These are phyloP conservation scores for Itoplectis maculator DNA, from an alignment of 2,888 invertebrate species.

Conservation along the genomic window DNA sequence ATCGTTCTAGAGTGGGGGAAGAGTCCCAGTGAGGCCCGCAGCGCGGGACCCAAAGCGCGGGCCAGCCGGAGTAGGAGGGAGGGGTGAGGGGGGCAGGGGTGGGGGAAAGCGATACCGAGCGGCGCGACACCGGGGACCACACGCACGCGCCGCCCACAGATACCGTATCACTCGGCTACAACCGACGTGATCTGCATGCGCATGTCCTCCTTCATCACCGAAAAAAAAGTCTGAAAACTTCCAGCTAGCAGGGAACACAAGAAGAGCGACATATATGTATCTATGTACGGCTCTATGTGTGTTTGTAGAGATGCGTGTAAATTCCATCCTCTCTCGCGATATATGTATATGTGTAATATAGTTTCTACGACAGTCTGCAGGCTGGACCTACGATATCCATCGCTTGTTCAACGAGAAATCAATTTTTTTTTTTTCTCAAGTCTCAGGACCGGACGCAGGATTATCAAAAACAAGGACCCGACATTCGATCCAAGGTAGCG, in stretches of 20 bases:
- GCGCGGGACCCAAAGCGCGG: slow-evolving; percentile 28
- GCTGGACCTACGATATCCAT: neutral
- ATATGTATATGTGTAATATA: neutral
- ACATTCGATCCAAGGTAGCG: neutral
- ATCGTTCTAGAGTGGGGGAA: slow-evolving; percentile 46
- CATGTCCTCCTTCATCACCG: slow-evolving; percentile 79
- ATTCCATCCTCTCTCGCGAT: slow-evolving; percentile 26
- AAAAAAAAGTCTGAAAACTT: slow-evolving; percentile 73
- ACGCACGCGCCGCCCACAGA: slow-evolving; percentile 85
- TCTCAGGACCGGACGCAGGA: neutral
- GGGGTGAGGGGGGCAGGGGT: slow-evolving; percentile 66
- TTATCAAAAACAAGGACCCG: neutral
- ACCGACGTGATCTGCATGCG: slow-evolving; percentile 84
- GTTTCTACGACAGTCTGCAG: slow-evolving; percentile 1
- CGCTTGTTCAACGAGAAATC: slow-evolving; percentile 2
- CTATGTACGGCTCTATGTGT: slow-evolving; percentile 6
- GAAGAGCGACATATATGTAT: slow-evolving; percentile 24
- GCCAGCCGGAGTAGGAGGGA: slow-evolving; percentile 42
- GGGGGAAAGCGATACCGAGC: slow-evolving; percentile 69
- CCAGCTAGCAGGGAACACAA: slow-evolving; percentile 59
- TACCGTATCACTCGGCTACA: slow-evolving; percentile 83
- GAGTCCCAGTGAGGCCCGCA: slow-evolving; percentile 39
- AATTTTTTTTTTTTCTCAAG: neutral
- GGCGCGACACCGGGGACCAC: slow-evolving; percentile 82
- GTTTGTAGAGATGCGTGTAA: too few relatives aligned